Conservation (phyloP, 30 jellyfish, hydroid and myxozoan species). For the Aurelia sp. region DNA sequence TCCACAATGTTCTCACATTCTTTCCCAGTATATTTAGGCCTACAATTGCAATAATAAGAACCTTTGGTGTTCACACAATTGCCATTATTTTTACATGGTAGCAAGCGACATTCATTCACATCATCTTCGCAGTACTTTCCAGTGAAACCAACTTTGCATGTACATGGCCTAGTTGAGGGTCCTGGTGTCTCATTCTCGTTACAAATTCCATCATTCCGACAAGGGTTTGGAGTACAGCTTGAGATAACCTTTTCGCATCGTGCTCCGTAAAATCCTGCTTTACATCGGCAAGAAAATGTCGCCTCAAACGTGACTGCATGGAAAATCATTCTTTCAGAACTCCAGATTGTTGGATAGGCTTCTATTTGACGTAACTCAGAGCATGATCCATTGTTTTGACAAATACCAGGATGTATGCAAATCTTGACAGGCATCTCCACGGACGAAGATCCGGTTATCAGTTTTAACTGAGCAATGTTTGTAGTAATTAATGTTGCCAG, state of each 20-base stretch:
- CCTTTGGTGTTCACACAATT: constrained; percentile 60
- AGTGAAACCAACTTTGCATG: constrained; percentile 55
- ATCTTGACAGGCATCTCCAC: constrained; percentile 9
- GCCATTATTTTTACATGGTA: constrained; percentile 69
- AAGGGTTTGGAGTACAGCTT: constrained; percentile 78
- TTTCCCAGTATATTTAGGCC: constrained; percentile 50
- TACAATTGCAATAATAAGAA: constrained; percentile 58
- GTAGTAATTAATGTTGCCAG: not conserved
- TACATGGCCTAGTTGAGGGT: constrained; percentile 30
- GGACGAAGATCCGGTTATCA: constrained; percentile 23
- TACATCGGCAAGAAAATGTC: constrained; percentile 57
- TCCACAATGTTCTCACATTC: constrained; percentile 67
- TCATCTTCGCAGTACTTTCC: constrained; percentile 84
- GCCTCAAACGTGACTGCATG: constrained; percentile 56
- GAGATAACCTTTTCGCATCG: constrained; percentile 62
- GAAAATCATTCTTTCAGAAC: constrained; percentile 46
- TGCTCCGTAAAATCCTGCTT: constrained; percentile 77
- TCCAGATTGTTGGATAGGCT: constrained; percentile 5
- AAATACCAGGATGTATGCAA: constrained; percentile 18
- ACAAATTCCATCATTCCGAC: constrained; percentile 75
- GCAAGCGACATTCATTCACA: constrained; percentile 55
- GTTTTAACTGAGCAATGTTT: constrained; percentile 3
- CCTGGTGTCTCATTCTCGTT: not conserved
- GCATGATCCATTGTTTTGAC: constrained; percentile 62
- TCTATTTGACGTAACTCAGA: constrained; percentile 8